Percentiles rank a stretch among this genome's conserved stretches.
Evolutionary conservation across 2,888 invertebrate species (phyloP).

Genomic region (Ectropis crepuscularia): DNA sequence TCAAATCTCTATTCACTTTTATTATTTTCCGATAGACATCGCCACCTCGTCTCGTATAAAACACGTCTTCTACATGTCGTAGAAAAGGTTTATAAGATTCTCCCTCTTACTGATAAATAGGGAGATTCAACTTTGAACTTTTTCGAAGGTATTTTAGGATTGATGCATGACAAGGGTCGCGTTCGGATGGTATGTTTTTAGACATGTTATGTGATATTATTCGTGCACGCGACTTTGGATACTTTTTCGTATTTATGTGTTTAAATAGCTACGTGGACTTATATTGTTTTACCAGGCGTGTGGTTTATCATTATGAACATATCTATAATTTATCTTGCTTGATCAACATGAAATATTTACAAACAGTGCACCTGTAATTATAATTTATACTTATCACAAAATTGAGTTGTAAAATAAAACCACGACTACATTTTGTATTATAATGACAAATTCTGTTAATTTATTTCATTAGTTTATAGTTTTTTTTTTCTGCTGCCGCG

Average conservation of each 20-base stretch:
- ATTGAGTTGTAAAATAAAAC: no score
- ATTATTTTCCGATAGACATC: conserved; percentile 40
- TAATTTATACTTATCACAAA: no score
- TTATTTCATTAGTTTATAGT: no score
- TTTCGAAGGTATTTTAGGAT: conserved; percentile 23
- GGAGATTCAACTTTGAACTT: conserved; percentile 30
- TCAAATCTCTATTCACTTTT: conserved; percentile 36
- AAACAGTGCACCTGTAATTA: no score
- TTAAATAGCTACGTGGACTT: background rate
- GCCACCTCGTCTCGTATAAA: conserved; percentile 33
- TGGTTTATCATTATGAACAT: no score
- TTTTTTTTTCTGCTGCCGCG: no score
- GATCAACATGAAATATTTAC: no score
- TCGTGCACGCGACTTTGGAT: background rate
- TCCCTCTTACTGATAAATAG: conserved; percentile 24
- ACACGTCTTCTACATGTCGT: conserved; percentile 28
- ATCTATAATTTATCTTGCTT: no score
- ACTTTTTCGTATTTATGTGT: background rate
- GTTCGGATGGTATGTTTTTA: conserved; percentile 4
- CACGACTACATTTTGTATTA: no score
- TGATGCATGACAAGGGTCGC: conserved; percentile 28
- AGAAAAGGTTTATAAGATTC: conserved; percentile 30
- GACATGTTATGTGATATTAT: background rate
- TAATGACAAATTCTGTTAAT: no score
- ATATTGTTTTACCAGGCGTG: no score